These are phyloP conservation scores for Pediacus dermestoides DNA, from an alignment of 2,888 invertebrate species.

Conservation along the genomic window DNA sequence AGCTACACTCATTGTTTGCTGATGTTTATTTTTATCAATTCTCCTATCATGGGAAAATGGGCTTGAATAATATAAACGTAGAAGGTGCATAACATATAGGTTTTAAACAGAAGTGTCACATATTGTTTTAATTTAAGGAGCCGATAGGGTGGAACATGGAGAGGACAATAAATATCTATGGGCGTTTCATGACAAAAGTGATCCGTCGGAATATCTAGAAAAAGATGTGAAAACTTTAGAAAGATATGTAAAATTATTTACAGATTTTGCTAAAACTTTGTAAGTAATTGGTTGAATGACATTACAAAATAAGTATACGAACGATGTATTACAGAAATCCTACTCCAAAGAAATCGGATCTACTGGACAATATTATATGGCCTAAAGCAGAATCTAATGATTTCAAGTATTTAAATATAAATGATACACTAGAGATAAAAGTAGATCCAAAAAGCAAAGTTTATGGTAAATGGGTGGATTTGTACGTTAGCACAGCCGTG, in stretches of 20 bases:
- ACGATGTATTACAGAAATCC: constrained; percentile 6
- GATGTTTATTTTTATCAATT: constrained; percentile 29
- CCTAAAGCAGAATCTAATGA: background rate
- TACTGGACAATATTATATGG: constrained; percentile 4
- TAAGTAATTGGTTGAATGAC: no score
- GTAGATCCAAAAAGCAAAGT: background rate
- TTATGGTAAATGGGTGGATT: background rate
- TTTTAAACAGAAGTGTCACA: no score
- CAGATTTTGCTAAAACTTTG: constrained; percentile 31
- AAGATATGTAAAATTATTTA: constrained; percentile 25
- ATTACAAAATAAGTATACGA: no score
- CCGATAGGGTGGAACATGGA: background rate
- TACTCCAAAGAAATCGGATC: background rate
- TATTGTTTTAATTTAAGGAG: background rate
- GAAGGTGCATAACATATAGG: no score
- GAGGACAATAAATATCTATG: constrained; percentile 1
- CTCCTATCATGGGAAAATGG: constrained; percentile 26
- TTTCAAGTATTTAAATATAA: constrained; percentile 2
- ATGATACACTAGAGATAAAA: background rate
- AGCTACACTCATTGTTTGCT: constrained; percentile 1
- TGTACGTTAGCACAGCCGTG: background rate
- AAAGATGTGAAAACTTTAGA: constrained; percentile 25
- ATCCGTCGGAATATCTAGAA: constrained; percentile 25
- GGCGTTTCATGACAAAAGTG: constrained; percentile 17
- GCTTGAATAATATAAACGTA: no score